These are phyloP conservation scores for Lophotis ruficrista DNA, from an alignment of 2,113 vertebrate genomes.

Conservation along the genomic window DNA sequence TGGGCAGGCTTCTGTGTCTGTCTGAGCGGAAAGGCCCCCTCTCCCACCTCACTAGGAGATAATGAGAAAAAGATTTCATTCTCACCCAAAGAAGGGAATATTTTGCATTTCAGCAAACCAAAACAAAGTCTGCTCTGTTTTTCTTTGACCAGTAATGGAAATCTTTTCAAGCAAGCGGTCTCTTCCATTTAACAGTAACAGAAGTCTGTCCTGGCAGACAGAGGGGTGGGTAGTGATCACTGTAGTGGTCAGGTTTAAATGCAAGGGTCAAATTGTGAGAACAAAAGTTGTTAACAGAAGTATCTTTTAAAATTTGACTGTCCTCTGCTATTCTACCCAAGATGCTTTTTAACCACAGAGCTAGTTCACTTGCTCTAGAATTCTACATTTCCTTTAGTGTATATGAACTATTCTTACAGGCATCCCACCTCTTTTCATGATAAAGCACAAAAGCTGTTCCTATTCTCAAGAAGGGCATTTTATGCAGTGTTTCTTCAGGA, in stretches of 20 bases:
- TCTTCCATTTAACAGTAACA: not conserved
- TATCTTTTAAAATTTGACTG: not conserved
- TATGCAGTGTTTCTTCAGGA: not conserved
- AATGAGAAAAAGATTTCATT: constrained; percentile 22
- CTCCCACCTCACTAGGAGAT: not conserved
- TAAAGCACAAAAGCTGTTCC: constrained; percentile 26
- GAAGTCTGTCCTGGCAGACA: not conserved
- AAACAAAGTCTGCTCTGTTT: constrained; percentile 15
- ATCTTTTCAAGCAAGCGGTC: not conserved
- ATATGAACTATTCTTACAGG: not conserved
- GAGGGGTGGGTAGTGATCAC: not conserved
- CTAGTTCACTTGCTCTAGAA: not conserved
- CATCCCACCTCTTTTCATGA: not conserved
- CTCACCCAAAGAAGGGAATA: constrained; percentile 39
- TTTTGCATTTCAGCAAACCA: constrained; percentile 29
- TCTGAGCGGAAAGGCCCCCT: not conserved
- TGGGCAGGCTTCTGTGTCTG: not conserved
- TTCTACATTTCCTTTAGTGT: not conserved
- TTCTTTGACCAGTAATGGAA: not conserved
- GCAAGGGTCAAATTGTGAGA: not conserved
- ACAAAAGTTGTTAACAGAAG: not conserved
- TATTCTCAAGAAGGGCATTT: constrained; percentile 1
- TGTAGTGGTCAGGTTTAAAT: constrained; percentile 1
- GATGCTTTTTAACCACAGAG: not conserved
- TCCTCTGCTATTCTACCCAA: not conserved